These are phyloP conservation scores for Tympanuchus pallidicinctus DNA, from an alignment of 2,113 vertebrate genomes.

Conservation along the genomic window DNA sequence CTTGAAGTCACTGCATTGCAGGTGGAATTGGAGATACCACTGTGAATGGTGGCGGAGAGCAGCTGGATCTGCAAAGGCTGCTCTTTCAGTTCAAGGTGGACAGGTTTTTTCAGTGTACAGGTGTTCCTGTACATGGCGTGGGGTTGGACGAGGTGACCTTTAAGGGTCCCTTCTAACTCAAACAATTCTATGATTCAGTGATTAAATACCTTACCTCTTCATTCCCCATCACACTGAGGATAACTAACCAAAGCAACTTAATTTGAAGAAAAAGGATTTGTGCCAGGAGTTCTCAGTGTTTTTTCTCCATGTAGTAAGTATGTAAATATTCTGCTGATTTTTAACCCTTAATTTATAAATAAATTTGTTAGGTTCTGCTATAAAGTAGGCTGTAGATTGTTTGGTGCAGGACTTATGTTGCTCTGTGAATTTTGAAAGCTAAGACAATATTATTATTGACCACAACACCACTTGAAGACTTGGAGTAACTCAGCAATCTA, in stretches of 20 bases:
- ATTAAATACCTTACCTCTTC: neutral
- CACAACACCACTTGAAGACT: neutral
- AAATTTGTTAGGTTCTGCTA: neutral
- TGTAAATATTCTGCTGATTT: neutral
- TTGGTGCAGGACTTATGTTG: neutral
- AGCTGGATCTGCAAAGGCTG: neutral
- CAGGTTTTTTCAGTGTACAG: neutral
- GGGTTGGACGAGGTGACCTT: too few relatives aligned
- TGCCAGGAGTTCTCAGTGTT: neutral
- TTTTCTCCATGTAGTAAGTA: neutral
- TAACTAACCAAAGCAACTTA: neutral
- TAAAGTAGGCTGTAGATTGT: neutral
- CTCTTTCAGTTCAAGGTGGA: neutral
- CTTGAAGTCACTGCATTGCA: neutral
- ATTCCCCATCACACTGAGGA: neutral
- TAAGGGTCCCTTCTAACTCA: too few relatives aligned
- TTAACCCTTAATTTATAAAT: neutral
- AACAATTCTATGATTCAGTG: too few relatives aligned
- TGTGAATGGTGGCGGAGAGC: too few relatives aligned
- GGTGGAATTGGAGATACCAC: accelerated
- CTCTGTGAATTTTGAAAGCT: neutral
- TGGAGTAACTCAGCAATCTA: neutral
- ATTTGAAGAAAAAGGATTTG: neutral
- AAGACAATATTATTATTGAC: neutral
- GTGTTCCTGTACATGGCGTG: too few relatives aligned